These are phyloP conservation scores for Helleia helle DNA, from an alignment of 2,888 invertebrate genomes.

Conservation along the genomic window DNA sequence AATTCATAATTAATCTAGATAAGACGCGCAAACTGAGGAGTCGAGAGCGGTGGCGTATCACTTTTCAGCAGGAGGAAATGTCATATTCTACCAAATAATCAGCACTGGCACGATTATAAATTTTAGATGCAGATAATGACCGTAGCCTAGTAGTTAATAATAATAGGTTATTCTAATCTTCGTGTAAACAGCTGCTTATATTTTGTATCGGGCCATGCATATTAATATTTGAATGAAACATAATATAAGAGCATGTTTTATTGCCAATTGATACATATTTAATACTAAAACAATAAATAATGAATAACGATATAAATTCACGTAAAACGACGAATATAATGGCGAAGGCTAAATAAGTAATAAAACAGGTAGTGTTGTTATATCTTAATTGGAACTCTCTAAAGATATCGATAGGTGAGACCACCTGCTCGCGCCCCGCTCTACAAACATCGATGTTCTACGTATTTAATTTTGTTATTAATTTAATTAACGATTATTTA, in stretches of 20 bases:
- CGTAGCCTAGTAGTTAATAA: no score
- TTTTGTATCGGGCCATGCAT: background rate
- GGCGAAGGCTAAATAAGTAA: background rate
- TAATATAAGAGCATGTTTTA: background rate
- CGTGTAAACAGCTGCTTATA: background rate
- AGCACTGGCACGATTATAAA: no score
- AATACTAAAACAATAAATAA: constrained; percentile 1
- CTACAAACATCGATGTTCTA: background rate
- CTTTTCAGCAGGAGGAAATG: no score
- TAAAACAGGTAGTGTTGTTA: constrained; percentile 4
- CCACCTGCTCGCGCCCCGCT: background rate
- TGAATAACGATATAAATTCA: background rate
- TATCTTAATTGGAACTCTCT: background rate
- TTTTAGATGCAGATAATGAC: no score
- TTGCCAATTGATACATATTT: background rate
- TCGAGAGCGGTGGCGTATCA: no score
- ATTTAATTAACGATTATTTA: constrained; percentile 7
- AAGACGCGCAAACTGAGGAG: no score
- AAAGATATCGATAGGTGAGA: background rate
- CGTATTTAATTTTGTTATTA: constrained; percentile 1
- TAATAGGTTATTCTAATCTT: no score
- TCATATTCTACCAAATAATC: no score
- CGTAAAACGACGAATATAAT: background rate
- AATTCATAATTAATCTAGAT: no score
- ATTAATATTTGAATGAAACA: background rate